phyloP scores from a whole-genome alignment of 2,888 invertebrate species.

The Caenorhabditis virilis region DNA sequence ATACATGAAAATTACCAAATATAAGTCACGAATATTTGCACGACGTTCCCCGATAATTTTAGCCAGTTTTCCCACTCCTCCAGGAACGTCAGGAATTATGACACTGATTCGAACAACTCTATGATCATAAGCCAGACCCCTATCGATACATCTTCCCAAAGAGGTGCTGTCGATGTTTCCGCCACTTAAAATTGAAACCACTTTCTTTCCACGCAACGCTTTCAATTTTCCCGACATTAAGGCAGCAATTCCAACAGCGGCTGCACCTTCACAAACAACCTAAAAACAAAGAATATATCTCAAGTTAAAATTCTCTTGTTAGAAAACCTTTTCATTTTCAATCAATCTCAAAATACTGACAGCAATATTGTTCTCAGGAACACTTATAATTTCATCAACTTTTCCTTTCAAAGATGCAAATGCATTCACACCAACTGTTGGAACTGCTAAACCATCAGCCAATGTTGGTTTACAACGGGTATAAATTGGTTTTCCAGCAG shows the following conservation, averaged over 20 bases:
- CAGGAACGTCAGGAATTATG: slow-evolving; percentile 71
- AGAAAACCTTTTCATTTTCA: slow-evolving; percentile 64
- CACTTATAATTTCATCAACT: slow-evolving; percentile 73
- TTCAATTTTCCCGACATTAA: slow-evolving; percentile 79
- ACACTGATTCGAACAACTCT: slow-evolving; percentile 70
- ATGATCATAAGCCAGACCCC: slow-evolving; percentile 75
- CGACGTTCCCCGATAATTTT: slow-evolving; percentile 66
- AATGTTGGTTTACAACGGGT: slow-evolving; percentile 79
- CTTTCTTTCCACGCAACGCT: slow-evolving; percentile 48
- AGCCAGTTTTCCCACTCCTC: slow-evolving; percentile 70
- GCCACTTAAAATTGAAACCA: slow-evolving; percentile 71
- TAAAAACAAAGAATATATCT: slow-evolving; percentile 67
- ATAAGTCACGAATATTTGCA: slow-evolving; percentile 31
- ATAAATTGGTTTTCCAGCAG: slow-evolving; percentile 77
- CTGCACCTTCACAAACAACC: slow-evolving; percentile 87
- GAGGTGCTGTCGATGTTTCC: slow-evolving; percentile 73
- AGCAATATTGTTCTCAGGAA: slow-evolving; percentile 71
- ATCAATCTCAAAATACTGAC: slow-evolving; percentile 71
- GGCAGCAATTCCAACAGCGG: slow-evolving; percentile 83
- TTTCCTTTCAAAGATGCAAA: slow-evolving; percentile 78
- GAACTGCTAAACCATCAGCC: slow-evolving; percentile 87
- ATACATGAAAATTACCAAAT: slow-evolving; percentile 9
- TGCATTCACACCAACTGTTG: slow-evolving; percentile 84
- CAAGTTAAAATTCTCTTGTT: neutral
- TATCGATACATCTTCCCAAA: slow-evolving; percentile 69